phyloP scores from a whole-genome alignment of 1,140 invertebrate genomes.

The Dendroctonus ponderosae region DNA sequence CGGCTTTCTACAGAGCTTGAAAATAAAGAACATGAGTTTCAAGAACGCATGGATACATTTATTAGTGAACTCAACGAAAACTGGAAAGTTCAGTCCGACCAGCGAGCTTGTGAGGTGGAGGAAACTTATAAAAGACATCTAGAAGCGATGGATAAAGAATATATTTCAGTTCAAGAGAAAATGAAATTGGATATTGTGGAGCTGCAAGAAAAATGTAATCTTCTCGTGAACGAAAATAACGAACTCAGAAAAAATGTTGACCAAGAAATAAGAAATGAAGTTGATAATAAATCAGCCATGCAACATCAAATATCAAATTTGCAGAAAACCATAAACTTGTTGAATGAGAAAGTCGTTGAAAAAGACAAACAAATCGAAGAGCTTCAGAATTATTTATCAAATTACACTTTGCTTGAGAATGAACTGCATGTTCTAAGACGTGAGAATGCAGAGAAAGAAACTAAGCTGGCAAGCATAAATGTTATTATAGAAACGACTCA shows the following conservation, averaged over 20 bases:
- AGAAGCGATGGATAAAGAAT: constrained; percentile 59
- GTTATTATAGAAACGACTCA: constrained; percentile 37
- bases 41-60: constrained; percentile 15
- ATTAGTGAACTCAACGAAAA: constrained; percentile 40
- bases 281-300: constrained; percentile 44
- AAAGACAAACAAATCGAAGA: constrained; percentile 28
- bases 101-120: constrained; percentile 55
- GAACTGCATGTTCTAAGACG: constrained; percentile 31
- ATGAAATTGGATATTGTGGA: constrained; percentile 51
- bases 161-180: constrained; percentile 54
- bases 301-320: constrained; percentile 52
- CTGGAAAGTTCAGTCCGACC: constrained; percentile 58
- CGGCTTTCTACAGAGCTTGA: constrained; percentile 48
- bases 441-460: constrained; percentile 32
- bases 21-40: constrained; percentile 41
- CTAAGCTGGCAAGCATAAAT: constrained; percentile 34
- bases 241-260: constrained; percentile 49
- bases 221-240: constrained; percentile 53
- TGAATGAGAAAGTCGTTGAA: constrained; percentile 39
- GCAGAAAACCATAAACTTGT: constrained; percentile 41
- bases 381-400: constrained; percentile 25
- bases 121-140: constrained; percentile 66
- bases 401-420: constrained; percentile 24
- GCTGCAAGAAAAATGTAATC: constrained; percentile 56
- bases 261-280: constrained; percentile 47